These are phyloP conservation scores for Saturnia pavonia DNA, from an alignment of 2,888 invertebrate genomes.

Conservation along the genomic window DNA sequence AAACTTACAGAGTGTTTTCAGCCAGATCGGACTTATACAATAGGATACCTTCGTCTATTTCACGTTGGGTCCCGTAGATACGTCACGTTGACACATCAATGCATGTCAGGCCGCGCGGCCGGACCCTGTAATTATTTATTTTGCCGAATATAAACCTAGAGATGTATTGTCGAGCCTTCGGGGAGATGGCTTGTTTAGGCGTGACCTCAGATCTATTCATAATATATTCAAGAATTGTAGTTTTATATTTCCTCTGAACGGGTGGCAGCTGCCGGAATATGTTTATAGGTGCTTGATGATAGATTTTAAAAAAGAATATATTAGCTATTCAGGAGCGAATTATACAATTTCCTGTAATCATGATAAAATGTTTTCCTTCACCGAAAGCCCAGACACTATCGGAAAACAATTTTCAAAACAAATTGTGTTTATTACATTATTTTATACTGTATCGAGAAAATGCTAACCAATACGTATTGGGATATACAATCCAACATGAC, in stretches of 20 bases:
- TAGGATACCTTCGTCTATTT: not conserved
- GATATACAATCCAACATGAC: not conserved
- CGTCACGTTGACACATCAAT: constrained; percentile 62
- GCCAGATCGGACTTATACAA: not conserved
- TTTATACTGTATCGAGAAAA: not conserved
- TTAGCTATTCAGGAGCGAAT: too few relatives aligned
- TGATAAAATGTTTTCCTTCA: too few relatives aligned
- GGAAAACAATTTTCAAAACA: not conserved
- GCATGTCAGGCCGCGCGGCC: constrained; percentile 25
- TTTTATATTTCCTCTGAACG: not conserved
- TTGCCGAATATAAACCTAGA: constrained; percentile 20
- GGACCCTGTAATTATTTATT: constrained; percentile 52
- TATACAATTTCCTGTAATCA: too few relatives aligned
- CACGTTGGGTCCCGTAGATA: constrained; percentile 38
- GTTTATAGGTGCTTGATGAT: too few relatives aligned
- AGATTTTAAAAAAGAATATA: too few relatives aligned
- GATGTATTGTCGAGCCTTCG: not conserved
- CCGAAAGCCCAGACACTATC: too few relatives aligned
- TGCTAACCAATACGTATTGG: not conserved
- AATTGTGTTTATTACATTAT: not conserved
- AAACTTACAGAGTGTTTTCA: not conserved
- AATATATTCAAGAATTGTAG: not conserved
- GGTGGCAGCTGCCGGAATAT: too few relatives aligned
- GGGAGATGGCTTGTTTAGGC: not conserved
- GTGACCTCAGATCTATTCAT: not conserved